Conservation (phyloP, 2,113 vertebrate species). For the Poecile atricapillus region DNA sequence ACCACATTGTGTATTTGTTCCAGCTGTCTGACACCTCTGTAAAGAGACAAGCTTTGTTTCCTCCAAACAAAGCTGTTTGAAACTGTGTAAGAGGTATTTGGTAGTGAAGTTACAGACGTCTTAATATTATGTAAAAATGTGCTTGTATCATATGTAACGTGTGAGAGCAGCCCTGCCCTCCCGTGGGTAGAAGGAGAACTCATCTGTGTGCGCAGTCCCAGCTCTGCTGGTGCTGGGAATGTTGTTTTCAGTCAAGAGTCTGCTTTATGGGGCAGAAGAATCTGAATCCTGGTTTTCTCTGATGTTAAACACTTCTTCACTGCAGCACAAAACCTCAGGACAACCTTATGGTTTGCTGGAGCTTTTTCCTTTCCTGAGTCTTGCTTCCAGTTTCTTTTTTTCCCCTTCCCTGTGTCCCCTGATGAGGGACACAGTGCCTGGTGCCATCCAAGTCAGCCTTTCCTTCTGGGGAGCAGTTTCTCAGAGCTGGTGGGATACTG, state of each 20-base stretch:
- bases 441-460: background rate
- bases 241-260: background rate
- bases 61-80: background rate
- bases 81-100: background rate
- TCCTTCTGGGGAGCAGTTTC: background rate
- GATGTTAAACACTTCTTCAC: background rate
- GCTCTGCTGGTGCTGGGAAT: background rate
- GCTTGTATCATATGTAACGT: background rate
- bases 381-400: background rate
- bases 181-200: background rate
- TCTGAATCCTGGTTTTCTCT: background rate
- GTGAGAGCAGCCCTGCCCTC: slow-evolving; percentile 38
- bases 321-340: background rate
- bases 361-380: background rate
- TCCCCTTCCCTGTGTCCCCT: background rate
- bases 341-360: background rate
- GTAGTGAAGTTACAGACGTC: background rate
- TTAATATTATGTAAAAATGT: background rate
- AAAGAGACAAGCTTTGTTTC: background rate
- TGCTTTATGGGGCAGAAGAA: background rate
- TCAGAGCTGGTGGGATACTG: background rate
- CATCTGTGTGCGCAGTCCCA: rapidly evolving
- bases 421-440: background rate
- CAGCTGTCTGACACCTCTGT: background rate
- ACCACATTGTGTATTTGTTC: background rate